Base-by-base conservation (phyloP, 1,140 invertebrate genomes). In the Diprion similis region DNA sequence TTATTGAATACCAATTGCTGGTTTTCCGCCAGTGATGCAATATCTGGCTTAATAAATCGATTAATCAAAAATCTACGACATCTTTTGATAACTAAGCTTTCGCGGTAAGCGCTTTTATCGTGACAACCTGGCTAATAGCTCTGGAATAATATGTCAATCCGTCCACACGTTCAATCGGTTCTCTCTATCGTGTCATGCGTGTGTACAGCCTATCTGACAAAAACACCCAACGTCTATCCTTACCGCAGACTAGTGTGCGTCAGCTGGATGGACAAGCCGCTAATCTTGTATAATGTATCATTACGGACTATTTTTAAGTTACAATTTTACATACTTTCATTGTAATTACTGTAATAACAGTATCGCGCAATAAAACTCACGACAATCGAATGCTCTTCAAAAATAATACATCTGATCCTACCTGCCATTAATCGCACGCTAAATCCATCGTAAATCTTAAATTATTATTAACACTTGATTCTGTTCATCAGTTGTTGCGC, bases 61-160 rank as follows among this genome's bases (percentile, higher is more conserved):
- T 68, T 68, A 68, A 68, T 68, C 66, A 68, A 68, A 68, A 68
- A 68, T 68, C 66, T 68, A 68, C 66, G 66, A 68, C 66, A 45
- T 68, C 66, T 11, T 68, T 19, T 18, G 66, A 68, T 68, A 68
- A 68, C 37, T 19, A 68, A 68, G 66, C 66, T 68, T 68, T 68
- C 7, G 66, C 37, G 66, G 18, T 68, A 68, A 68, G 66, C 66
- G 66, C 66, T 45, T 68, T 68, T 68, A 68, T 68, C 66, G 37
- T 18, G 66, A 68, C 66, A 68, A 18, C 66, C 66, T n/a, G 66
- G 66, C 66, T 68, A 68, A 68, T 68, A 68, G 66, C 66, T 18
- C 37, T 45, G 66, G 18, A 68, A 68, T 68, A 68, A 68, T 68
- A 68, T 68, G 66, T 68, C 66, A 68, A 68, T 68, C 66, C 66